Conservation (phyloP, 1,140 invertebrate species). For the Rhopalosiphum padi region DNA sequence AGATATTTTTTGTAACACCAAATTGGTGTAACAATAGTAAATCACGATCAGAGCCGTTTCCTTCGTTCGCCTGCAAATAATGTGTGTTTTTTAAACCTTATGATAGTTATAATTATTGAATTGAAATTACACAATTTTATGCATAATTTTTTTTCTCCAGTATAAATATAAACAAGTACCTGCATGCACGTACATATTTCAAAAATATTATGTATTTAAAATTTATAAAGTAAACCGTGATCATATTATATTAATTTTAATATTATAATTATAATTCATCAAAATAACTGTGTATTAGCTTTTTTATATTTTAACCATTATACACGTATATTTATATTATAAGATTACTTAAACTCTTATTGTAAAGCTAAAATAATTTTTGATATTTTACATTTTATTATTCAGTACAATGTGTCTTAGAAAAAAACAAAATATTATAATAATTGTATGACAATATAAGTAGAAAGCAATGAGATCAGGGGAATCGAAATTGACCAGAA, state of each 20-base stretch:
- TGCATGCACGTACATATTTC: background rate
- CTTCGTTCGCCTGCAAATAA: background rate
- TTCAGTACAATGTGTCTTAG: background rate
- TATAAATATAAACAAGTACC: background rate
- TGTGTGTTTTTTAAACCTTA: background rate
- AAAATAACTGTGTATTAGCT: no score
- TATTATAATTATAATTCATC: no score
- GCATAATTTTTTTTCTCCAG: no score
- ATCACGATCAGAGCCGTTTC: fast-evolving
- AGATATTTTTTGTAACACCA: background rate
- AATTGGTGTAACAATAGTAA: background rate
- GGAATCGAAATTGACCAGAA: background rate
- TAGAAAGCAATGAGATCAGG: background rate
- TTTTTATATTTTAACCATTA: background rate
- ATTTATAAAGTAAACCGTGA: background rate
- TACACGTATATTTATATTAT: background rate
- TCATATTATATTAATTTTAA: background rate
- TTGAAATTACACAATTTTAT: background rate
- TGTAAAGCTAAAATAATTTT: background rate
- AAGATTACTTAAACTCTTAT: background rate
- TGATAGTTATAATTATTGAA: background rate
- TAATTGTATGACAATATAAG: background rate
- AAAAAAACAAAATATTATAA: background rate
- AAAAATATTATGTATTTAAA: no score
- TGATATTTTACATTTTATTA: background rate